Base-by-base conservation (phyloP, 2,113 vertebrate genomes). In the Notothenia coriiceps region DNA sequence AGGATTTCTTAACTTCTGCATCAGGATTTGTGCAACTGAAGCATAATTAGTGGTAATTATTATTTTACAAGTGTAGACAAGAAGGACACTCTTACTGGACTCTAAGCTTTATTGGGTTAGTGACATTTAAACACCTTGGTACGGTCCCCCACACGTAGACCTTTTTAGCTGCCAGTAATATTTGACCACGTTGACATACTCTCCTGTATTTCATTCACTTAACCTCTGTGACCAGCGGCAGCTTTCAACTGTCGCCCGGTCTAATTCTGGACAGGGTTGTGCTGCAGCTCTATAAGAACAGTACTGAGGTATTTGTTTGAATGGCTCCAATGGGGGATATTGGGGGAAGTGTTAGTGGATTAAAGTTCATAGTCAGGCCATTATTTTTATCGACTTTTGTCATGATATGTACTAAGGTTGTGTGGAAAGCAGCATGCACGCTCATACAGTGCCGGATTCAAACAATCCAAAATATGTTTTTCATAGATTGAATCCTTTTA, bases 191-290 rank as follows among this genome's bases (percentile, higher is more conserved):
- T 25, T 57, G 70, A 40, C 44, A 0, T 74, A 47, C 61, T 75
- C 70, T 62, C 1, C 20, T 70, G 79, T 67, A 70, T 35, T 62
- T 44, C 80, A 80, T 52, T 22, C 66, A 50, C 68, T 17, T 13
- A 68, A 67, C 40, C 33, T 44, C 61, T 69, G 66, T 70, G 63
- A 70, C 62, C 43, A 47, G 71, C 50, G 5, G 67, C 74, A 11
- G 70, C 67, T 76, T 79, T 78, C 20, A 71, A 56, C 57, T 33
- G 25, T 3, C 3, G 35, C 20, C 12, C 40, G 14, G 51, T 82
- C 82, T 85, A 82, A 80, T 80, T 80, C 60, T 83, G 22, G 64
- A 77, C 52, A 9, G 40, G 22, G 44, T 40, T 46, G 17, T 35
- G 40, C 65, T 75, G 50, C 44, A 65, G 50, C 46, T 47, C 9